phyloP scores from a whole-genome alignment of 2,113 vertebrate genomes.

The Uropsilus gracilis region DNA sequence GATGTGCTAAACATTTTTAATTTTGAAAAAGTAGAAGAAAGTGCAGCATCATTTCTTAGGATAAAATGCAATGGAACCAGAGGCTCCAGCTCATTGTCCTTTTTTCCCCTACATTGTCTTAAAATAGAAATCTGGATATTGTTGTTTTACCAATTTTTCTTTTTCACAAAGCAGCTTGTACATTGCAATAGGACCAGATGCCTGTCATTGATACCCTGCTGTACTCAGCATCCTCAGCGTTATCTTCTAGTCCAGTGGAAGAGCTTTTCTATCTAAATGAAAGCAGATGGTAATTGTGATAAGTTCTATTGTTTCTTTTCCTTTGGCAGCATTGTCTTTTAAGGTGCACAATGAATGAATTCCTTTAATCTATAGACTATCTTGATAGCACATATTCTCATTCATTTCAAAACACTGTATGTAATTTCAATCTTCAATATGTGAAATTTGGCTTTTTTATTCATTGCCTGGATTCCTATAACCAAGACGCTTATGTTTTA shows the following conservation, averaged over 20 bases:
- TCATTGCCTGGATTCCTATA: neutral
- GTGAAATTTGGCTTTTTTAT: neutral
- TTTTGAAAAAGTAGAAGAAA: neutral
- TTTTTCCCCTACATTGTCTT: neutral
- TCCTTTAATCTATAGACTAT: neutral
- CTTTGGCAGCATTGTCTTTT: neutral
- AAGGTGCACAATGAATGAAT: neutral
- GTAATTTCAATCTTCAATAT: neutral
- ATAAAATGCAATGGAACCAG: neutral
- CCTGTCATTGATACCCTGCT: neutral
- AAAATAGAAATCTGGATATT: slow-evolving; percentile 14
- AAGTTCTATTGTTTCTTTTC: neutral
- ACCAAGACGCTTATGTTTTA: neutral
- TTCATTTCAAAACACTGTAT: slow-evolving; percentile 25
- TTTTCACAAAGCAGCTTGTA: neutral
- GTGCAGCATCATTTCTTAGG: neutral
- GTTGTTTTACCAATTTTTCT: neutral
- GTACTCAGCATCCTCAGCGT: neutral
- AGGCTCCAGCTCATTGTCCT: neutral
- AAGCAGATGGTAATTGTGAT: neutral
- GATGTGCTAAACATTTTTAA: neutral
- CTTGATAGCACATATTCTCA: neutral
- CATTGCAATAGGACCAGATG: neutral
- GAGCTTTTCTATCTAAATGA: neutral
- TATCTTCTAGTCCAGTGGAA: neutral